phyloP scores from a whole-genome alignment of 2,888 invertebrate genomes.

The Luperina nickerlii region DNA sequence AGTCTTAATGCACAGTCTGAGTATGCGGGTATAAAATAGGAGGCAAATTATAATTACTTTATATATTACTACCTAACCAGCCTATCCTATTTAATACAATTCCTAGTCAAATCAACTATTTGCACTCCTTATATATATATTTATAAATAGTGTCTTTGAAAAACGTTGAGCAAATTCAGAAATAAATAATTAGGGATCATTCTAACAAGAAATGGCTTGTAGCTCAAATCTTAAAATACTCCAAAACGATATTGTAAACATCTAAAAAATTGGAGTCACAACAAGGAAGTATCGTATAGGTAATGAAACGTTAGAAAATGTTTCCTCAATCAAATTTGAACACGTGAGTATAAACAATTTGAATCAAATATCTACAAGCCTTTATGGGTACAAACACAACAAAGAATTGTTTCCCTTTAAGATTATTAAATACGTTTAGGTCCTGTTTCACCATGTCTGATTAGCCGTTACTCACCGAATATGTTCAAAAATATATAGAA shows the following conservation, averaged over 20 bases:
- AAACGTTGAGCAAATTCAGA: constrained; percentile 83
- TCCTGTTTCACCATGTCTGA: constrained; percentile 22
- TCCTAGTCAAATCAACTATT: constrained; percentile 70
- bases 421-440: constrained; percentile 36
- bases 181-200: constrained; percentile 65
- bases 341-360: constrained; percentile 48
- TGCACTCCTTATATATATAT: constrained; percentile 64
- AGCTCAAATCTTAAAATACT: constrained; percentile 64
- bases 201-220: constrained; percentile 64
- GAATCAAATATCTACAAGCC: constrained; percentile 54
- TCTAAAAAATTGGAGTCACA: constrained; percentile 61
- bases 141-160: constrained; percentile 71
- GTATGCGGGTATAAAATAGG: constrained; percentile 62
- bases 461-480: not conserved
- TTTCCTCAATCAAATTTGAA: constrained; percentile 50
- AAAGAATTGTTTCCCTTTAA: constrained; percentile 47
- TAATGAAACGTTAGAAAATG: constrained; percentile 43
- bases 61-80: constrained; percentile 63
- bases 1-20: constrained; percentile 64
- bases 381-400: constrained; percentile 38
- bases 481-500: not conserved
- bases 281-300: constrained; percentile 54
- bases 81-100: constrained; percentile 71
- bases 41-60: constrained; percentile 66
- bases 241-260: constrained; percentile 58